Evolutionary conservation across 2,797 vertebrate species (phyloP).

Genomic region (Garrulus glandarius): DNA sequence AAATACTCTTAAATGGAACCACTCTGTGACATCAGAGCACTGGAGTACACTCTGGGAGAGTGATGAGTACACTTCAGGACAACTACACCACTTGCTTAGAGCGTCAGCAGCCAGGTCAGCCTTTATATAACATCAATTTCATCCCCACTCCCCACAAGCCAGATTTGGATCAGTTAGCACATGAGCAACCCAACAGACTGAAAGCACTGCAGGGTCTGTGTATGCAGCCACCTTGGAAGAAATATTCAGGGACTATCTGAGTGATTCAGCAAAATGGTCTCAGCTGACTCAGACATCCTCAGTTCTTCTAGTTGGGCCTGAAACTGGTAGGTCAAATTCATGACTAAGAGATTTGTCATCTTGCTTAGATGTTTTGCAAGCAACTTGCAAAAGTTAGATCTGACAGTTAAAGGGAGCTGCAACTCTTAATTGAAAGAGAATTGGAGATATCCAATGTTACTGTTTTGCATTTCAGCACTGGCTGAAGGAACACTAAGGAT

Average conservation of each 20-base stretch:
- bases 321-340: not conserved
- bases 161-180: not conserved
- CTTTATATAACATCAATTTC: not conserved
- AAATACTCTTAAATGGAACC: not conserved
- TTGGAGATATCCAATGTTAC: not conserved
- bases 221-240: not conserved
- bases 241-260: not conserved
- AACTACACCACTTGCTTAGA: not conserved
- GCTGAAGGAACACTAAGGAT: not conserved
- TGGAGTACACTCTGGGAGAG: not conserved
- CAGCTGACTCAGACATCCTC: not conserved
- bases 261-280: not conserved
- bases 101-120: not conserved
- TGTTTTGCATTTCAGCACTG: not conserved
- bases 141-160: not conserved
- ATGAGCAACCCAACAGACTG: not conserved
- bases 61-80: not conserved
- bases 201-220: not conserved
- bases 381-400: not conserved
- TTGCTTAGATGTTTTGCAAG: not conserved
- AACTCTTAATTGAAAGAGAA: not conserved
- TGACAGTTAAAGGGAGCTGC: not conserved
- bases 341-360: not conserved
- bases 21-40: not conserved
- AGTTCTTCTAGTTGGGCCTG: not conserved